These are phyloP conservation scores for Sanderia malayensis DNA, from an alignment of 30 jellyfish, hydroid and myxozoan genomes.

Conservation along the genomic window DNA sequence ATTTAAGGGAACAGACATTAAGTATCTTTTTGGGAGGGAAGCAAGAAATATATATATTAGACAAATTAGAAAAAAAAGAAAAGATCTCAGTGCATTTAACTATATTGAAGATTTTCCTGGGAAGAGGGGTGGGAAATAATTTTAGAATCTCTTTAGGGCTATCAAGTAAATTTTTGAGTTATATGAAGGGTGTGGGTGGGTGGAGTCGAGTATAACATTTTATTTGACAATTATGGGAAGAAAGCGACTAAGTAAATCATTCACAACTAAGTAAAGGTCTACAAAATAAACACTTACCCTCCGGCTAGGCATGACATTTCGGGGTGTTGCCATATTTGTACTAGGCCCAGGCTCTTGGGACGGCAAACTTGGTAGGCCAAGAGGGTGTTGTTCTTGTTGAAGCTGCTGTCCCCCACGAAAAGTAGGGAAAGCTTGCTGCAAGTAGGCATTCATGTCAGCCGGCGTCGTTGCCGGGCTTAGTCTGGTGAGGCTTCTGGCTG, in stretches of 20 bases:
- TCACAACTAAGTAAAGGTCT: no score
- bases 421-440: constrained; percentile 6
- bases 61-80: not conserved
- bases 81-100: no score
- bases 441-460: not conserved
- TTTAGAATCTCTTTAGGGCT: no score
- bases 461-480: no score
- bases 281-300: not conserved
- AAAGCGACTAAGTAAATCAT: no score
- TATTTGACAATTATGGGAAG: no score
- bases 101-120: no score
- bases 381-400: not conserved
- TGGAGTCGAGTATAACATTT: no score
- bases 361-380: constrained; percentile 7
- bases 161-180: no score
- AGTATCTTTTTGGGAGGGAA: constrained; percentile 2
- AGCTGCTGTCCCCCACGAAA: constrained; percentile 1
- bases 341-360: not conserved
- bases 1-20: not conserved
- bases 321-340: not conserved
- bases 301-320: not conserved
- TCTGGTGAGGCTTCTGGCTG: not conserved
- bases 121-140: not conserved
- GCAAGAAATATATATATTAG: no score
- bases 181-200: no score